Evolutionary conservation across 1,140 invertebrate genomes (phyloP).

Genomic region (Macrotrachela quadricornifera): DNA sequence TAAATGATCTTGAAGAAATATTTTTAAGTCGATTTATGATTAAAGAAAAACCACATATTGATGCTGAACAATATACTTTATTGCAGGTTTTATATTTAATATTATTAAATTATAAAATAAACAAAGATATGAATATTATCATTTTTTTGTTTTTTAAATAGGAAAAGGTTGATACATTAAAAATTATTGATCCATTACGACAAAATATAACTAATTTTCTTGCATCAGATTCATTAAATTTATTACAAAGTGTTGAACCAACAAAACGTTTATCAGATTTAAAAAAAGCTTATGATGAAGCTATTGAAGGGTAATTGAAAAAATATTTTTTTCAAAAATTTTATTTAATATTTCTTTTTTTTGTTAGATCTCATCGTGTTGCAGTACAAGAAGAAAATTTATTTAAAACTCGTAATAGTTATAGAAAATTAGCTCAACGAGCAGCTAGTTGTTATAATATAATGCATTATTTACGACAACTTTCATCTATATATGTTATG

Average conservation of each 20-base stretch:
- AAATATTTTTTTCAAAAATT: too few relatives aligned
- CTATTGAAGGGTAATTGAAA: constrained; percentile 21
- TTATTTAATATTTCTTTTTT: constrained; percentile 6
- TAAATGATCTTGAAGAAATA: constrained; percentile 20
- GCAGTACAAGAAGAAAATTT: constrained; percentile 14
- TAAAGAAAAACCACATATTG: constrained; percentile 24
- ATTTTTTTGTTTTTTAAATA: constrained; percentile 10
- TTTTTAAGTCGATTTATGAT: constrained; percentile 23
- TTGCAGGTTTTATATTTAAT: constrained; percentile 15
- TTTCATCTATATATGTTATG: constrained; percentile 22
- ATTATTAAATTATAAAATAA: not conserved
- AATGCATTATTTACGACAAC: constrained; percentile 23
- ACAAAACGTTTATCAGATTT: constrained; percentile 23
- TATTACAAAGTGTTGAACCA: constrained; percentile 25
- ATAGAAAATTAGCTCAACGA: constrained; percentile 19
- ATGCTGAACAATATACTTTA: constrained; percentile 21
- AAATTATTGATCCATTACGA: constrained; percentile 18
- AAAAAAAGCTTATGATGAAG: constrained; percentile 28
- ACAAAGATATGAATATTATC: not conserved
- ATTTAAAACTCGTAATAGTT: constrained; percentile 19
- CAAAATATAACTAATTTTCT: constrained; percentile 21
- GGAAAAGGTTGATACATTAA: constrained; percentile 24
- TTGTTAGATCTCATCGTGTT: too few relatives aligned
- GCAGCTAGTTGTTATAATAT: constrained; percentile 27
- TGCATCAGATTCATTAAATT: constrained; percentile 17